Percentiles rank a stretch among this genome's conserved stretches.
phyloP scores from a whole-genome alignment of 1,140 invertebrate species.

The Colletes gigas region DNA sequence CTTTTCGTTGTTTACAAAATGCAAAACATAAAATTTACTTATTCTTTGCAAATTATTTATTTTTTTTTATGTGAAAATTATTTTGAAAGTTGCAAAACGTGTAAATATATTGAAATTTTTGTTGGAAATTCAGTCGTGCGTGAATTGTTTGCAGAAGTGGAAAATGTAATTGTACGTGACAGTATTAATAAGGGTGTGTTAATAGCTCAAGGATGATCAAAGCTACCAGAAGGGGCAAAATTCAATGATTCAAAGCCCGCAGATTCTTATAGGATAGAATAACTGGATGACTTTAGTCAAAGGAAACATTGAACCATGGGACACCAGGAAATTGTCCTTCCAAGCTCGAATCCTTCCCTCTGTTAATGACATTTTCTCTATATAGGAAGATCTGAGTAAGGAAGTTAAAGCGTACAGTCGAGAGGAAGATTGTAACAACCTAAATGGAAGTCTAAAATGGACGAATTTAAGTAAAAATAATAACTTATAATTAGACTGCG shows the following conservation, averaged over 20 bases:
- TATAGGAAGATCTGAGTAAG: background rate
- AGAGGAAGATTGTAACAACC: background rate
- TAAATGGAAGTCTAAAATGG: background rate
- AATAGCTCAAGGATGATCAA: constrained; percentile 15
- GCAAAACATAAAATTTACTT: too few species aligned
- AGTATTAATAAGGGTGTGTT: background rate
- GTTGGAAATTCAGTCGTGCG: too few species aligned
- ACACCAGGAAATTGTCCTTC: constrained; percentile 70
- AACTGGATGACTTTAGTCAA: constrained; percentile 50
- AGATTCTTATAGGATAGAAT: constrained; percentile 31
- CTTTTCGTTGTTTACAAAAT: too few species aligned
- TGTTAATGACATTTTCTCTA: constrained; percentile 55
- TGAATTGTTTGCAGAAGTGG: too few species aligned
- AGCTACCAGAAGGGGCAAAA: background rate
- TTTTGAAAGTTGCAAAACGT: too few species aligned
- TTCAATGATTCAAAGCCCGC: constrained; percentile 23
- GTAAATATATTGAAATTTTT: too few species aligned
- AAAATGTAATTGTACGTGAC: background rate
- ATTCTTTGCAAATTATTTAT: too few species aligned
- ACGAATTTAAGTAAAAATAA: background rate
- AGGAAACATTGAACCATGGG: constrained; percentile 54
- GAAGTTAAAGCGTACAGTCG: background rate
- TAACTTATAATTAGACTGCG: too few species aligned
- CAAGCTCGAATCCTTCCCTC: constrained; percentile 18
- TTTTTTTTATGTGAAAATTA: too few species aligned